Evolutionary conservation across 2,113 vertebrate species (phyloP), one percentile per base, ranked within the genome.

Genomic region (Pseudonaja textilis): DNA sequence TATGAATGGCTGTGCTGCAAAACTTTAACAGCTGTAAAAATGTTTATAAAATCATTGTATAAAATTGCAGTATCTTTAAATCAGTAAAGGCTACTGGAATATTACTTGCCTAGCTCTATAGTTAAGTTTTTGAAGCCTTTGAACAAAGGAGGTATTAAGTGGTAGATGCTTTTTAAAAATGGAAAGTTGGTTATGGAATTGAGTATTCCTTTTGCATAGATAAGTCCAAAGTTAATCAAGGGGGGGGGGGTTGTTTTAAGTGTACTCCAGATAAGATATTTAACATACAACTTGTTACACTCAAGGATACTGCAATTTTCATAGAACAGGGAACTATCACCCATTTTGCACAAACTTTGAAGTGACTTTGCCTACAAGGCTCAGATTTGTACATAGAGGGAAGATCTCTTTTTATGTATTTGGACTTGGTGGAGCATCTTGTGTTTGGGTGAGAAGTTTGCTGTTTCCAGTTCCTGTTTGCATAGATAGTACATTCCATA

Each of bases 1-100:
- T 98, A 97, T 96, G 95, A 97, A 97, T 96, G 97, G 96, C 96
- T 98, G 98, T 97, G 97, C 97, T 98, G 98, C 97, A 95, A 96
- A 97, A 97, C 96, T 97, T 92, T 95, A 97, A 97, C 93, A 96
- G 98, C 98, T 98, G 97, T 97, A 97, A 97, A 97, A 96, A 97
- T 97, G 90, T 97, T 97, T 93, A 96, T 96, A 96, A 97, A 97
- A 94, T 47, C 96, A 96, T 97, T 97, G 97, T 97, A 95, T 97
- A 98, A 97, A 97, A 98, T 97, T 97, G 98, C 98, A 98, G 98
- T 98, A 98, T 99, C 98, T 98, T 97, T 98, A 97, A 97, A 97
- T 97, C 95, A 97, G 97, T 98, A 98, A 98, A 97, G 90, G 90
- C 97, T 97, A 97, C 96, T 97, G 93, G 95, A 96, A 95, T 93